Evolutionary conservation across 1,140 invertebrate species (phyloP), one percentile per base, ranked within the genome.

Genomic region (Pseudomyrmex cubaensis): DNA sequence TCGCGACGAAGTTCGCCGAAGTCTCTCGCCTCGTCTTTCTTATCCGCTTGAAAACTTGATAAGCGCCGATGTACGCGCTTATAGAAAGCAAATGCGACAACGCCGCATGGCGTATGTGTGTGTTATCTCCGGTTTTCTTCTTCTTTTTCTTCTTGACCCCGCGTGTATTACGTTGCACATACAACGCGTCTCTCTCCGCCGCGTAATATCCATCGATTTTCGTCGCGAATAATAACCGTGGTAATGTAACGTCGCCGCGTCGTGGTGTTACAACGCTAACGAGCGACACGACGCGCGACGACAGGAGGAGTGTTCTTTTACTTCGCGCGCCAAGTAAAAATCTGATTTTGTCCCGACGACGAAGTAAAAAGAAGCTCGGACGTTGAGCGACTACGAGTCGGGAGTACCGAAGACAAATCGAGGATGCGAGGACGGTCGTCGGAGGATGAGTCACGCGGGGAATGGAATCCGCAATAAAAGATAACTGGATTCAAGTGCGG

Each of bases 401-500:
- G 20, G 57, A 67, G 67, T 12, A 13, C 59, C 61, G 10, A 56
- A 15, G 10, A 54, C 50, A 13, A 52, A 25, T 2, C 22, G 52
- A 35, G 3, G 46, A 17, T 17, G 8, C 22, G 35, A 12, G 67
- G 12, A 25, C 15, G 22, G 46, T 17, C 8, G 59, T 22, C 10
- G 75, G 59, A 12, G 10, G 44, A 44, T 44, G 50, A 25, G 25
- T 0, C 17, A 17, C 2, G 69, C 5, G 1, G 35, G 22, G 20
- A 35, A 48, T 64, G 62, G 61, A 66, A 86, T 70, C 46, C 76
- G 62, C 77, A 61, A 84, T 85, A 82, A 87, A 87, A 77, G 73
- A 66, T 84, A 87, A 85, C 52, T n/a, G 46, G 75, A 85, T 87
- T 84, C 46, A 80, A 87, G 59, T 56, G 82, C 76, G 46, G 82